phyloP scores from a whole-genome alignment of 2,113 vertebrate genomes.

The Sciurus niger region DNA sequence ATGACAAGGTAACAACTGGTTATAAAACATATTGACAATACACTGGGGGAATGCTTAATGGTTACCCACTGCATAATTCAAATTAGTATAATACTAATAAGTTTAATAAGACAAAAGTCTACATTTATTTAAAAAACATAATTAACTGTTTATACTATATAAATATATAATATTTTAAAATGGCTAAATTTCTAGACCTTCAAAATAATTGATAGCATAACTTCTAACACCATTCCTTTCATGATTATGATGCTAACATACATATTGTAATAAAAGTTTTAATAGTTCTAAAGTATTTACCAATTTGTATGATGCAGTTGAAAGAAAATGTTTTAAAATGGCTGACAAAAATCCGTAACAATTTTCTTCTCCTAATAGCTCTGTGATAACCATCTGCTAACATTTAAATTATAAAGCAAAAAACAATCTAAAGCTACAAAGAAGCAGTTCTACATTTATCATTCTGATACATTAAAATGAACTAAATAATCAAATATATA shows the following conservation, averaged over 20 bases:
- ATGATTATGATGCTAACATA: neutral
- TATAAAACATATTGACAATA: slow-evolving; percentile 46
- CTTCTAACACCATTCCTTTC: neutral
- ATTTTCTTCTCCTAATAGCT: slow-evolving; percentile 26
- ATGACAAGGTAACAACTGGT: slow-evolving; percentile 16
- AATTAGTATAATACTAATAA: slow-evolving; percentile 9
- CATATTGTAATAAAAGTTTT: slow-evolving; percentile 24
- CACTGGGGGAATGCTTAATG: neutral
- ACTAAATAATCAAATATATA: slow-evolving; percentile 72
- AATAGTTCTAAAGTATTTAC: slow-evolving; percentile 60
- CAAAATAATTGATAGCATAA: slow-evolving; percentile 20
- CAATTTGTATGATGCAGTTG: neutral
- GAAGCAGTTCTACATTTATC: neutral
- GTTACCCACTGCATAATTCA: neutral
- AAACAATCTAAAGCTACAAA: slow-evolving; percentile 58
- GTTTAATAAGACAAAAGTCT: slow-evolving; percentile 39
- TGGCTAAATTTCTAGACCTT: slow-evolving; percentile 31
- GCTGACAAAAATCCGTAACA: slow-evolving; percentile 50
- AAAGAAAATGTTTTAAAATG: slow-evolving; percentile 37
- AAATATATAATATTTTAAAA: neutral
- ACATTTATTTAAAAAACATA: slow-evolving; percentile 25
- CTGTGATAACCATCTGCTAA: slow-evolving; percentile 14
- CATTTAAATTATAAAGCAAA: slow-evolving; percentile 63
- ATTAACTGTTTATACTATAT: neutral
- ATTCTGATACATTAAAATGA: slow-evolving; percentile 60